Percentiles rank a stretch among this genome's conserved stretches.
phyloP scores from a whole-genome alignment of 1,140 invertebrate genomes.

The Drosophila lini region DNA sequence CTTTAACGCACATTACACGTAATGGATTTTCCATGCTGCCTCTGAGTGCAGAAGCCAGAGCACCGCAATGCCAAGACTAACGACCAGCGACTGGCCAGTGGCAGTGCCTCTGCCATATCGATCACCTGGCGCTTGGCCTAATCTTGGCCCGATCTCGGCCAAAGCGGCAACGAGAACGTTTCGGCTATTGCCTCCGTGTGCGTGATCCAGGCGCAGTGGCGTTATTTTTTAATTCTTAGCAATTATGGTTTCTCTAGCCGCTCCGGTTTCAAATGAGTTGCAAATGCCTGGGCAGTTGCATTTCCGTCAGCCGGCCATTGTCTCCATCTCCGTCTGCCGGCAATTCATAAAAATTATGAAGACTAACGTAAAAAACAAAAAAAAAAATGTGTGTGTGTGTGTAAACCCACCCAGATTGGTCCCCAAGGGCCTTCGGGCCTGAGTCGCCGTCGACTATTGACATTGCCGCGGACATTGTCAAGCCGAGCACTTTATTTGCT shows the following conservation, averaged over 20 bases:
- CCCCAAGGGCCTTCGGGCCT: conserved; percentile 61
- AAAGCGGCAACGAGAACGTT: conserved; percentile 31
- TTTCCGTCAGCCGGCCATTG: conserved; percentile 68
- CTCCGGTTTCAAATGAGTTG: conserved; percentile 42
- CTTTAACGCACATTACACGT: conserved; percentile 66
- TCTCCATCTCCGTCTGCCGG: conserved; percentile 53
- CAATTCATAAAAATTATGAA: conserved; percentile 81
- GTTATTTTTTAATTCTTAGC: conserved; percentile 60
- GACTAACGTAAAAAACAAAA: conserved; percentile 4
- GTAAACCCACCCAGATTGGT: conserved; percentile 76
- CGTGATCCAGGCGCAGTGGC: conserved; percentile 53
- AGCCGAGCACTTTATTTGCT: conserved; percentile 81
- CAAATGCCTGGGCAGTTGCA: conserved; percentile 45
- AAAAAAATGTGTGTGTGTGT: neutral
- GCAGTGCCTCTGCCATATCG: conserved; percentile 33
- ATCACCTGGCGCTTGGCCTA: conserved; percentile 42
- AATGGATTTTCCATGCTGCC: conserved; percentile 75
- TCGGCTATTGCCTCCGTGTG: conserved; percentile 59
- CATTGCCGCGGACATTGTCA: conserved; percentile 78
- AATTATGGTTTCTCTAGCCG: conserved; percentile 14
- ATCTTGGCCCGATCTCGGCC: conserved; percentile 49
- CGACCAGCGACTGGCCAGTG: conserved; percentile 42
- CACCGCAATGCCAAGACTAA: conserved; percentile 53
- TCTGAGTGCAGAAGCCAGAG: conserved; percentile 16
- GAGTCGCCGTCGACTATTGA: conserved; percentile 53